Evolutionary conservation across 1,140 invertebrate species (phyloP).

Genomic region (Trinorchestia longiramus): DNA sequence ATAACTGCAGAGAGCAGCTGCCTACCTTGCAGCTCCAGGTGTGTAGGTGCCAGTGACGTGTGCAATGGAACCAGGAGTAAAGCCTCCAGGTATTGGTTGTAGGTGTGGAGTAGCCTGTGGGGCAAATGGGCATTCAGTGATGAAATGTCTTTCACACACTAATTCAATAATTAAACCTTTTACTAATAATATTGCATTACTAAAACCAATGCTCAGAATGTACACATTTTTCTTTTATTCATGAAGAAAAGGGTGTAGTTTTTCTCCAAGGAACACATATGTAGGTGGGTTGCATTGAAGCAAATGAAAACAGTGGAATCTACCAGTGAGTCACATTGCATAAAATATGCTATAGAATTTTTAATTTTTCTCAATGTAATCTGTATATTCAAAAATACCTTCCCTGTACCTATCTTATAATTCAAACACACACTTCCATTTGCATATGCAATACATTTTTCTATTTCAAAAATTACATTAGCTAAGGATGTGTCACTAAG

Average conservation of each 20-base stretch:
- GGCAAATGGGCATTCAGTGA: background rate
- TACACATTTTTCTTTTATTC: no score
- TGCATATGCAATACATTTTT: background rate
- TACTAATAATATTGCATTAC: no score
- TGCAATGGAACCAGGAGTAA: conserved; percentile 61
- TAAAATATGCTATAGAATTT: no score
- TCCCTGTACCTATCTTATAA: background rate
- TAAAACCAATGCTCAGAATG: no score
- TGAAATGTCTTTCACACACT: background rate
- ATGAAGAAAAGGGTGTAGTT: no score
- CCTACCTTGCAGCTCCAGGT: conserved; percentile 60
- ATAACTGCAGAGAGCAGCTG: background rate
- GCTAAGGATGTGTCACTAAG: background rate
- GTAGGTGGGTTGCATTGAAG: no score
- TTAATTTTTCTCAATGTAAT: background rate
- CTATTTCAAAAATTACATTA: background rate
- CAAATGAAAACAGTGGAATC: no score
- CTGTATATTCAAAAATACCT: background rate
- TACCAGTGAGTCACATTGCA: no score
- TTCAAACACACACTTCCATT: background rate
- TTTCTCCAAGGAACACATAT: no score
- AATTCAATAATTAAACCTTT: no score
- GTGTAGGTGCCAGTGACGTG: conserved; percentile 63
- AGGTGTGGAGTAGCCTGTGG: conserved; percentile 60
- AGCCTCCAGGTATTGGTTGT: conserved; percentile 59